These are phyloP conservation scores for Pollimyrus isidori DNA, from an alignment of 2,113 vertebrate genomes.

Conservation along the genomic window DNA sequence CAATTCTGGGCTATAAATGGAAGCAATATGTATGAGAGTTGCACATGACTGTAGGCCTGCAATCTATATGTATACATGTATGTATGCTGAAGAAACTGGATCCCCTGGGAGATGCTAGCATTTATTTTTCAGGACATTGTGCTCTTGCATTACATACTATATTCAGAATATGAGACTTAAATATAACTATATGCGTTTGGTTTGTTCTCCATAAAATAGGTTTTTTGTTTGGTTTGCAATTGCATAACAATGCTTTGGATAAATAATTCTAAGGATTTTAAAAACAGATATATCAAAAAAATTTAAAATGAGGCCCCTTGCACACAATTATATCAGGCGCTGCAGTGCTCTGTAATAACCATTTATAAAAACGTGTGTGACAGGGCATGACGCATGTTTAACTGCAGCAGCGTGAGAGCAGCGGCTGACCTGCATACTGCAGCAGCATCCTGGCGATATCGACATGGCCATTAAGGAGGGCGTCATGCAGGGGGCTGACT, in stretches of 20 bases:
- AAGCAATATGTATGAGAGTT: neutral
- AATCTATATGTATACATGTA: constrained; percentile 4
- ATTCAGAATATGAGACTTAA: neutral
- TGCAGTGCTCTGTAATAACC: neutral
- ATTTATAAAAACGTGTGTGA: neutral
- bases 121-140: neutral
- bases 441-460: constrained; percentile 86
- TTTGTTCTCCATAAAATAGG: neutral
- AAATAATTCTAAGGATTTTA: neutral
- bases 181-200: neutral
- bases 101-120: neutral
- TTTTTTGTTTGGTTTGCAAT: neutral
- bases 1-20: neutral
- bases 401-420: neutral
- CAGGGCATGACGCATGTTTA: neutral
- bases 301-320: neutral
- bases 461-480: constrained; percentile 76
- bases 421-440: constrained; percentile 72
- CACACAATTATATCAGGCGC: neutral
- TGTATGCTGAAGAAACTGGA: neutral
- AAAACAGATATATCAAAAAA: neutral
- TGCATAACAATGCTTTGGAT: neutral
- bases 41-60: neutral
- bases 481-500: constrained; percentile 87
- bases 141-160: neutral